Evolutionary conservation across 2,797 vertebrate genomes (phyloP).

Genomic region (Lutjanus argentimaculatus): DNA sequence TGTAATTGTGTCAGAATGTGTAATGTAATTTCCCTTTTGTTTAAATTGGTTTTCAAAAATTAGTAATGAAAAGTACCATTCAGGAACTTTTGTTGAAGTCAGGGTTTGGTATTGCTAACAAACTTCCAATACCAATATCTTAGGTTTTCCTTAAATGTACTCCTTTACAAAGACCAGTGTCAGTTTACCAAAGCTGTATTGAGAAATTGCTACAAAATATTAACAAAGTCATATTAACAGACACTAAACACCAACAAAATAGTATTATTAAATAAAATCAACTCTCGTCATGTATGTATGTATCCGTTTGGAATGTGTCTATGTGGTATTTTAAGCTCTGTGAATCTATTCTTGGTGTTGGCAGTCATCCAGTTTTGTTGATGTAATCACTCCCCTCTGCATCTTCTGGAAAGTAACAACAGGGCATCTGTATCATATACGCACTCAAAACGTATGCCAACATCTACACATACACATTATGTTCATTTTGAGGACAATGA

Average conservation of each 20-base stretch:
- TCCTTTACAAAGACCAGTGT: no score
- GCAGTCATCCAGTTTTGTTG: slow-evolving; percentile 61
- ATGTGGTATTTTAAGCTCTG: slow-evolving; percentile 58
- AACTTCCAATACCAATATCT: no score
- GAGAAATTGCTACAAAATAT: background rate
- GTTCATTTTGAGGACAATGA: slow-evolving; percentile 19
- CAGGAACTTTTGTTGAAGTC: no score
- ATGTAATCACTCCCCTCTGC: slow-evolving; percentile 55
- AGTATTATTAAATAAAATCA: background rate
- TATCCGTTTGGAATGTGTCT: slow-evolving; percentile 25
- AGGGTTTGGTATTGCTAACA: no score
- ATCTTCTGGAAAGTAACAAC: slow-evolving; percentile 56
- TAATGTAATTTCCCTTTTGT: no score
- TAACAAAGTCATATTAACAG: background rate
- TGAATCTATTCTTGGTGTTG: slow-evolving; percentile 63
- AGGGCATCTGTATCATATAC: slow-evolving; percentile 53
- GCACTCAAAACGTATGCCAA: background rate
- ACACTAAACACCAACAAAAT: background rate
- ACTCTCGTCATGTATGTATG: background rate
- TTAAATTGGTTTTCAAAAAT: no score
- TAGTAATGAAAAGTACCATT: no score
- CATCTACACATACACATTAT: slow-evolving; percentile 17
- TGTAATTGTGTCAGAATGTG: no score
- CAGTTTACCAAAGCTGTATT: background rate
- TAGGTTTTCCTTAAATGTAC: no score